phyloP scores from a whole-genome alignment of 2,113 vertebrate genomes.

The Butorides virescens region DNA sequence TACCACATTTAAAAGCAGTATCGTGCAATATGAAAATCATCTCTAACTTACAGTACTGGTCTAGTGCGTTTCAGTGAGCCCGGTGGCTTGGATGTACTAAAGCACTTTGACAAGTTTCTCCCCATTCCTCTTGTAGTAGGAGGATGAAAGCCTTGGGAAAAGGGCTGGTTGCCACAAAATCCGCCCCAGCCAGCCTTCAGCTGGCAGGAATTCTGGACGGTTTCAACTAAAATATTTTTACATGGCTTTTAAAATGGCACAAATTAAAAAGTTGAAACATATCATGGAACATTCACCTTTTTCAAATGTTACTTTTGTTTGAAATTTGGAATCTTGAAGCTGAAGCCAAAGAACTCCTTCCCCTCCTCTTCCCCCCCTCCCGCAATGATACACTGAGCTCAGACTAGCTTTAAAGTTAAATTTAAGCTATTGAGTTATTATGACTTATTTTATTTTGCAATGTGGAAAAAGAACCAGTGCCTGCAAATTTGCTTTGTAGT shows the following conservation, averaged over 20 bases:
- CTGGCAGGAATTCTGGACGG: slow-evolving; percentile 32
- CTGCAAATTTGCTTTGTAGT: not conserved
- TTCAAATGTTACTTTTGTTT: slow-evolving; percentile 52
- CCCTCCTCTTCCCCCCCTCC: not conserved
- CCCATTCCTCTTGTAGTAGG: not conserved
- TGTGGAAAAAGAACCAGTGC: not conserved
- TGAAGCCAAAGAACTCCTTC: slow-evolving; percentile 21
- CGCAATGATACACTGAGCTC: not conserved
- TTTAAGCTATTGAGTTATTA: not conserved
- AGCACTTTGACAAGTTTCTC: not conserved
- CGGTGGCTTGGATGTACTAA: not conserved
- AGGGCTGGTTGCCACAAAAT: slow-evolving; percentile 42
- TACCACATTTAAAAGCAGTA: not conserved
- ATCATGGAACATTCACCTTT: slow-evolving; percentile 56
- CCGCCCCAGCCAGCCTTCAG: not conserved
- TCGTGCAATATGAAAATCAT: not conserved
- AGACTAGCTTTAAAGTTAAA: not conserved
- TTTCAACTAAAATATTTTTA: slow-evolving; percentile 53
- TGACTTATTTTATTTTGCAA: not conserved
- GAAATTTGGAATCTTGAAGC: slow-evolving; percentile 40
- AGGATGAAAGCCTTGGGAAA: slow-evolving; percentile 28
- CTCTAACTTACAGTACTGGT: not conserved
- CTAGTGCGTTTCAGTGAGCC: not conserved
- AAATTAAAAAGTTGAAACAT: slow-evolving; percentile 42
- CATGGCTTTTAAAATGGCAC: slow-evolving; percentile 40